Conservation (phyloP, 1,140 invertebrate species). For the Aphidius gifuensis region DNA sequence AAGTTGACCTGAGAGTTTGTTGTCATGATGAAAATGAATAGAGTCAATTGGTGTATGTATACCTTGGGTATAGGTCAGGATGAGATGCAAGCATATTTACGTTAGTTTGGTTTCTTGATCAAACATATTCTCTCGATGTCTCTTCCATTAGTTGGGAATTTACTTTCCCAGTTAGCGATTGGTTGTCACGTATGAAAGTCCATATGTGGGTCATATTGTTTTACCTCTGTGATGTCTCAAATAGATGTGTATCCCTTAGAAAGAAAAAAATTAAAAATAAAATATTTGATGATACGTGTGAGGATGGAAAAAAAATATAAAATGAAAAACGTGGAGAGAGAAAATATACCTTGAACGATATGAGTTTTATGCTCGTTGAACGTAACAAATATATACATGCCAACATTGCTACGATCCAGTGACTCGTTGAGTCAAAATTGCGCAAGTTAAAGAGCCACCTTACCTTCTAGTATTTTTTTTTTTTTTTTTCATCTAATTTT, state of each 20-base stretch:
- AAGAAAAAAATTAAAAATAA: not conserved
- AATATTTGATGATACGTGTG: not conserved
- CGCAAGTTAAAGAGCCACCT: conserved; percentile 4
- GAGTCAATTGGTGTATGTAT: conserved; percentile 1
- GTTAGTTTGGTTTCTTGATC: not conserved
- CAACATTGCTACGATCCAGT: conserved; percentile 38
- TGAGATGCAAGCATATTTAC: no score
- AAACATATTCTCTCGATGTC: conserved; percentile 7
- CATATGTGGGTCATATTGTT: conserved; percentile 16
- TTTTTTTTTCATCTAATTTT: no score
- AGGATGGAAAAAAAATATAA: no score
- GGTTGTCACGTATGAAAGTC: conserved; percentile 22
- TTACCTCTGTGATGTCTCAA: conserved; percentile 13
- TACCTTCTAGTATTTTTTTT: no score
- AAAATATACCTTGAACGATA: conserved; percentile 26
- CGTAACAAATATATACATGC: conserved; percentile 36
- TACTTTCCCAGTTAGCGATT: conserved; percentile 19
- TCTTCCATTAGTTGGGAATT: conserved; percentile 14
- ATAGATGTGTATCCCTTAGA: not conserved
- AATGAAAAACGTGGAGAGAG: conserved; percentile 5
- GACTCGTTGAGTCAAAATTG: conserved; percentile 34
- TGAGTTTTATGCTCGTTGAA: conserved; percentile 46
- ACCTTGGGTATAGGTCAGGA: conserved; percentile 9
- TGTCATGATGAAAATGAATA: conserved; percentile 1
- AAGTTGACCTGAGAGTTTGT: no score